Conservation (phyloP, 2,113 vertebrate genomes). For the Phrynocephalus versicolor region DNA sequence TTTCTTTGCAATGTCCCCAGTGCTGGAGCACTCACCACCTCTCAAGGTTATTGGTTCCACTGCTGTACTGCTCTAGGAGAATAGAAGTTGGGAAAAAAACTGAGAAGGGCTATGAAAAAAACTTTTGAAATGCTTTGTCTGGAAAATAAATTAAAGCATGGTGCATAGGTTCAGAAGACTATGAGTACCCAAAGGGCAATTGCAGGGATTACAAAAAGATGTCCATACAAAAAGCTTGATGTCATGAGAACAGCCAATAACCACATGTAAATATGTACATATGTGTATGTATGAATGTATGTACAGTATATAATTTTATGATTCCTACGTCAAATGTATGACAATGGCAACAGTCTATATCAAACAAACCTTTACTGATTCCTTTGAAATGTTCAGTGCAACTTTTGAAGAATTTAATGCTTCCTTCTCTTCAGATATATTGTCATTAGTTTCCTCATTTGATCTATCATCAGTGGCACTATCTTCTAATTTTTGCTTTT, state of each 20-base stretch:
- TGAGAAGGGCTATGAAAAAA: not conserved
- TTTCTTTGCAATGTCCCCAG: too few relatives aligned
- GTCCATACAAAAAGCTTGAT: too few relatives aligned
- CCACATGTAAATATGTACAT: not conserved
- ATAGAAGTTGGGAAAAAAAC: too few relatives aligned
- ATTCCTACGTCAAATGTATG: not conserved
- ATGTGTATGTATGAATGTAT: not conserved
- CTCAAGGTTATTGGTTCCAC: too few relatives aligned
- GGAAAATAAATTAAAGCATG: too few relatives aligned
- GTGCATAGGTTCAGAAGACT: too few relatives aligned
- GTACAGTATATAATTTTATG: not conserved
- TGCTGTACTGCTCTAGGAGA: too few relatives aligned
- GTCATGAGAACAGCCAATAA: too few relatives aligned
- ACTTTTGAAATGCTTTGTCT: not conserved
- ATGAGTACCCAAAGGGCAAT: too few relatives aligned
- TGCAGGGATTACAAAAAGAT: too few relatives aligned
- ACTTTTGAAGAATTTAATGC: not conserved
- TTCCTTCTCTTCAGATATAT: not conserved
- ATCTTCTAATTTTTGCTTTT: constrained; percentile 20
- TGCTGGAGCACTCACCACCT: too few relatives aligned
- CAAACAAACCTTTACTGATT: constrained; percentile 56
- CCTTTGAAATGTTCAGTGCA: not conserved
- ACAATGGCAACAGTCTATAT: not conserved
- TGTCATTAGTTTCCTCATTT: constrained; percentile 1
- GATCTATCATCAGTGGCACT: constrained; percentile 12